Conservation (phyloP, 2,888 invertebrate genomes). For the Synanthedon andrenaeformis region DNA sequence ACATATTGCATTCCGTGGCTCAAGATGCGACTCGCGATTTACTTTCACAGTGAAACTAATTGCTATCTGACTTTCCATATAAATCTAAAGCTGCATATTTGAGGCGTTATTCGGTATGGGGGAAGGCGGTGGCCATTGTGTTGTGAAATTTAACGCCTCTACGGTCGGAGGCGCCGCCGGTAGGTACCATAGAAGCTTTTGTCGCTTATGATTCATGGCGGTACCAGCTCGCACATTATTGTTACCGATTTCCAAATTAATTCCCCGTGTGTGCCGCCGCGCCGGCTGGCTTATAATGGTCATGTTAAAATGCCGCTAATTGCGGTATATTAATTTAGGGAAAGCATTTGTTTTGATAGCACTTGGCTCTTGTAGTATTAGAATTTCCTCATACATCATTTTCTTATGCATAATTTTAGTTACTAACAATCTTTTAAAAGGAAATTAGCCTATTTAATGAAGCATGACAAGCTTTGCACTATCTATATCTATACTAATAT, state of each 20-base stretch:
- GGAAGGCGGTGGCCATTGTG: slow-evolving; percentile 30
- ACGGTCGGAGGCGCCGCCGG: slow-evolving; percentile 6
- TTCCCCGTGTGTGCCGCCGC: slow-evolving; percentile 32
- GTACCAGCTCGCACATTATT: slow-evolving; percentile 38
- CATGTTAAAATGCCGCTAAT: slow-evolving; percentile 38
- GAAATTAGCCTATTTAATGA: too few relatives aligned
- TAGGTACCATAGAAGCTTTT: slow-evolving; percentile 22
- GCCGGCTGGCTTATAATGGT: slow-evolving; percentile 23
- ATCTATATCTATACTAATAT: too few relatives aligned
- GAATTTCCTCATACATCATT: too few relatives aligned
- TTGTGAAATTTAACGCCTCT: slow-evolving; percentile 50
- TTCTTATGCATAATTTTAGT: too few relatives aligned
- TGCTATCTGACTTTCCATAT: slow-evolving; percentile 54
- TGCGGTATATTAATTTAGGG: slow-evolving; percentile 35
- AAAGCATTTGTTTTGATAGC: slow-evolving; percentile 22
- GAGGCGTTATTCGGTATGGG: slow-evolving; percentile 33
- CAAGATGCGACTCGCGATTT: not conserved
- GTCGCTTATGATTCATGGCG: slow-evolving; percentile 53
- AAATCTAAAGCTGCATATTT: slow-evolving; percentile 40
- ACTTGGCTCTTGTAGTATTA: not conserved
- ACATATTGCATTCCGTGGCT: not conserved
- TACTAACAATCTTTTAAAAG: too few relatives aligned
- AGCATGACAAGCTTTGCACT: too few relatives aligned
- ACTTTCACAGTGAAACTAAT: slow-evolving; percentile 37
- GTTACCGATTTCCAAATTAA: slow-evolving; percentile 59